Conservation (phyloP, 2,797 vertebrate species). For the Gallinago nigripennis region DNA sequence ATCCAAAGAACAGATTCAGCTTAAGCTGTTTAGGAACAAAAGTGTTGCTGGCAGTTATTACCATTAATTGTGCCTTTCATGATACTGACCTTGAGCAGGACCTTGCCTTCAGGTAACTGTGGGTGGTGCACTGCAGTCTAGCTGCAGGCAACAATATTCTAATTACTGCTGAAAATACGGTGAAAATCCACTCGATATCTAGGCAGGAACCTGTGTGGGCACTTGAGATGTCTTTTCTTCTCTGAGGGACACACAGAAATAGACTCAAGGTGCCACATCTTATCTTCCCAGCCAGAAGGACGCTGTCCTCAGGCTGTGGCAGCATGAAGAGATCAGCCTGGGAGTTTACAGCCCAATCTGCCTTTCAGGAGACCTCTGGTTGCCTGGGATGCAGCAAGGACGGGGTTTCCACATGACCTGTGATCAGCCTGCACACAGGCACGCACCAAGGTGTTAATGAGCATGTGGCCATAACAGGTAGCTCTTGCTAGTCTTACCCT, state of each 20-base stretch:
- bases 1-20: neutral
- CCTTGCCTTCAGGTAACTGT: neutral
- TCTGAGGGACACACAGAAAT: neutral
- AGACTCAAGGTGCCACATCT: neutral
- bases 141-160: neutral
- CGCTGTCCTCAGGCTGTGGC: neutral
- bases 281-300: neutral
- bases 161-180: neutral
- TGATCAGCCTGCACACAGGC: neutral
- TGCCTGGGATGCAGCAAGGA: neutral
- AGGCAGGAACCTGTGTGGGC: neutral
- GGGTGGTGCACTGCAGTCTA: neutral
- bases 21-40: neutral
- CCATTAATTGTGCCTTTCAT: neutral
- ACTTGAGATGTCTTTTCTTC: neutral
- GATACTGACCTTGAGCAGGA: neutral
- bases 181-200: neutral
- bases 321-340: neutral
- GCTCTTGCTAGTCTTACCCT: neutral
- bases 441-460: neutral
- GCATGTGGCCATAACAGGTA: neutral
- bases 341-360: neutral
- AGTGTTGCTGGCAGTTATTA: neutral
- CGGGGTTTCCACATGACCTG: neutral
- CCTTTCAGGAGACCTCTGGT: neutral